These are phyloP conservation scores for Ormyrus nitidulus DNA, from an alignment of 2,888 invertebrate species.

Conservation along the genomic window DNA sequence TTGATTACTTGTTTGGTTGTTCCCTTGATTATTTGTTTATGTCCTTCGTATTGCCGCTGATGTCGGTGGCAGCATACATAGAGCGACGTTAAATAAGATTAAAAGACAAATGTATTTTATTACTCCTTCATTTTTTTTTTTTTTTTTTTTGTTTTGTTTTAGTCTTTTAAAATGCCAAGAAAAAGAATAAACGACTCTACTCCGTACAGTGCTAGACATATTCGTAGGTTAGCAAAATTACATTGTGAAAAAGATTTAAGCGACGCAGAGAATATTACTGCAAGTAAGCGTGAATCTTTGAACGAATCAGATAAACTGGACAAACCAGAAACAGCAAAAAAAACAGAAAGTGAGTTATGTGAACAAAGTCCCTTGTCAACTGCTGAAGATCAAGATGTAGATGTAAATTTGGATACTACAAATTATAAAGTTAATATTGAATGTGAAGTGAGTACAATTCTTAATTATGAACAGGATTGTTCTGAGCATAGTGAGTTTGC, in stretches of 20 bases:
- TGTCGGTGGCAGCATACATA: no score
- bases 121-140: no score
- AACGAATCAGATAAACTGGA: not conserved
- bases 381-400: not conserved
- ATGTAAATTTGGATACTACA: not conserved
- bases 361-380: not conserved
- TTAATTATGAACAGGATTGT: no score
- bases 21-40: no score
- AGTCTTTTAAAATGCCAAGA: not conserved
- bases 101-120: no score
- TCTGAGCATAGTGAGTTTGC: no score
- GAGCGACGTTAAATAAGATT: no score
- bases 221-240: not conserved
- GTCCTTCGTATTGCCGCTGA: no score
- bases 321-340: not conserved
- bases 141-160: conserved; percentile 1
- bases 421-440: no score
- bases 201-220: not conserved
- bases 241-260: not conserved
- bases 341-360: not conserved
- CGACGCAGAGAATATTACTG: not conserved
- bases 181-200: not conserved
- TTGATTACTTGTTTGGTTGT: no score
- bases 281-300: not conserved
- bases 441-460: no score